Percentiles rank a stretch among this genome's conserved stretches.
phyloP scores from a whole-genome alignment of 2,888 invertebrate species.

The Drosophila robusta region DNA sequence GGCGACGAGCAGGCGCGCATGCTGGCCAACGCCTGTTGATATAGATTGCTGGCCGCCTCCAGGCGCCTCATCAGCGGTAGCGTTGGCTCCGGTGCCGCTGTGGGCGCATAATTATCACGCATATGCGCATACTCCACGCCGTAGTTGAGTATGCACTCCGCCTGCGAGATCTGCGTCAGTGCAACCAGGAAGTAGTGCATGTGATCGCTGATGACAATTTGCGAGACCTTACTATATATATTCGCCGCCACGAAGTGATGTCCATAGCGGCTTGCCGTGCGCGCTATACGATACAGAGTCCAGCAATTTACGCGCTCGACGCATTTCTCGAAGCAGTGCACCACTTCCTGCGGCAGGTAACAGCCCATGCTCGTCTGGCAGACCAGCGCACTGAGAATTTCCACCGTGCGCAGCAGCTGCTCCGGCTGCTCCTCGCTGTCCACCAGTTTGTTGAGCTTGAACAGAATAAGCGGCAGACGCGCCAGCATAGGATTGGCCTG shows the following conservation, averaged over 20 bases:
- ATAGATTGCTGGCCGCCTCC: slow-evolving; percentile 87
- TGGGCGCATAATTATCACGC: slow-evolving; percentile 82
- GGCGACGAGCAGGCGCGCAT: slow-evolving; percentile 85
- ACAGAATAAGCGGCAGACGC: slow-evolving; percentile 81
- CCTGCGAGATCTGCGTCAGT: slow-evolving; percentile 90
- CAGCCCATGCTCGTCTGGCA: slow-evolving; percentile 92
- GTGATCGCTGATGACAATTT: slow-evolving; percentile 93
- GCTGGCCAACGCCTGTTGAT: slow-evolving; percentile 88
- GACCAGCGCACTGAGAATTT: slow-evolving; percentile 92
- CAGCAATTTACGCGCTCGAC: slow-evolving; percentile 89
- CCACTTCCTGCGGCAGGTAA: slow-evolving; percentile 88
- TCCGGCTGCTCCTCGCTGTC: slow-evolving; percentile 74
- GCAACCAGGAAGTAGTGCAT: slow-evolving; percentile 95
- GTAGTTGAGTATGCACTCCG: slow-evolving; percentile 88
- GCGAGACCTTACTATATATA: slow-evolving; percentile 88
- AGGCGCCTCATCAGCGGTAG: slow-evolving; percentile 86
- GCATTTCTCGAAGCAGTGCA: slow-evolving; percentile 87
- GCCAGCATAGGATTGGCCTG: slow-evolving; percentile 79
- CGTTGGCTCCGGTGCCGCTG: slow-evolving; percentile 56
- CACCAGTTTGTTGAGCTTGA: slow-evolving; percentile 81
- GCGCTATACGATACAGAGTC: slow-evolving; percentile 94
- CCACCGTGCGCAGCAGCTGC: slow-evolving; percentile 86
- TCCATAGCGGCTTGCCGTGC: slow-evolving; percentile 94
- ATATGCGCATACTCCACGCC: slow-evolving; percentile 86
- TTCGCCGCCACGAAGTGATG: slow-evolving; percentile 90